A percentile compares a stretch with the other conserved stretches of the same genome.
phyloP scores from a whole-genome alignment of 2,888 invertebrate genomes.

The Zaprionus obscuricornis region DNA sequence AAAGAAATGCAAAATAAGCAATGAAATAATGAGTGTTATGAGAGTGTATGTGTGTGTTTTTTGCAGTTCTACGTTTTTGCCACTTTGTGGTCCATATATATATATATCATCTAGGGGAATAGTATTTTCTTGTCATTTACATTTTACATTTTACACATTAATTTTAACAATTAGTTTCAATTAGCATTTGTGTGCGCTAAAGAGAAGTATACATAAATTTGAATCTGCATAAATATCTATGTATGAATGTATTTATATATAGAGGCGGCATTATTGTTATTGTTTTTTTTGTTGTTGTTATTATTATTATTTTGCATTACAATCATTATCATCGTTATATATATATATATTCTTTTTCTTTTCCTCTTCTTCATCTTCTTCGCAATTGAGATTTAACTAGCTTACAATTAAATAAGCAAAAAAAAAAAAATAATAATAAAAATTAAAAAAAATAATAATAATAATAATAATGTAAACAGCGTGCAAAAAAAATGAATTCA shows the following conservation, averaged over 20 bases:
- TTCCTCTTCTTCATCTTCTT: conserved; percentile 16
- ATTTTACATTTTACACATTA: conserved; percentile 52
- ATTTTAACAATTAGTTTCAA: conserved; percentile 59
- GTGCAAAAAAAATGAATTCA: conserved; percentile 25
- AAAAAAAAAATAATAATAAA: conserved; percentile 10
- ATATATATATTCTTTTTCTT: too few relatives aligned
- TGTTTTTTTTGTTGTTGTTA: conserved; percentile 55
- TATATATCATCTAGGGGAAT: conserved; percentile 17
- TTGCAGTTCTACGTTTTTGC: conserved; percentile 20
- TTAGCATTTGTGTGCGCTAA: conserved; percentile 48
- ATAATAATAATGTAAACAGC: conserved; percentile 25
- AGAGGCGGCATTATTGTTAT: conserved; percentile 75
- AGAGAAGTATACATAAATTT: conserved; percentile 62
- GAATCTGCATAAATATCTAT: conserved; percentile 67
- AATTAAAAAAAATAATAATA: neutral
- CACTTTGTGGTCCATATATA: conserved; percentile 51
- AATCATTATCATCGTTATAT: too few relatives aligned
- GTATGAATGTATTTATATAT: conserved; percentile 18
- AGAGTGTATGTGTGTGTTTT: too few relatives aligned
- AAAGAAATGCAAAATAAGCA: conserved; percentile 28
- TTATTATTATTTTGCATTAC: too few relatives aligned
- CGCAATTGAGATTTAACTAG: conserved; percentile 66
- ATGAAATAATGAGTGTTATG: too few relatives aligned
- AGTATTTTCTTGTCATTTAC: conserved; percentile 24
- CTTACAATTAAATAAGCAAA: conserved; percentile 70